A percentile compares a stretch with the other conserved stretches of the same genome.
phyloP scores from a whole-genome alignment of 2,113 vertebrate species.

The Dromiciops gliroides region DNA sequence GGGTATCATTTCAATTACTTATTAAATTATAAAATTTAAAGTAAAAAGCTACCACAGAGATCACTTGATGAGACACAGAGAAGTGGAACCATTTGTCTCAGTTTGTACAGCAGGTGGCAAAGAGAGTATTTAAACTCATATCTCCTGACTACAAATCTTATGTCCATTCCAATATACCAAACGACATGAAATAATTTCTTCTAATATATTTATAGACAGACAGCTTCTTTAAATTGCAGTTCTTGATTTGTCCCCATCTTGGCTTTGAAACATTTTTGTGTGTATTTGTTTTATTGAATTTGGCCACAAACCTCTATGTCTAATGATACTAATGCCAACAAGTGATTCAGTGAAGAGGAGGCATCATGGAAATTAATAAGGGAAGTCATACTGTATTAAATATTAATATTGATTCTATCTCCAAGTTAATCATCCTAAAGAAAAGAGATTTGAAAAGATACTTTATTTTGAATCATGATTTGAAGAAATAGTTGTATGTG shows the following conservation, averaged over 20 bases:
- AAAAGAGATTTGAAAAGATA: not conserved
- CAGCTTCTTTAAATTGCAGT: not conserved
- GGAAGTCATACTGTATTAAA: not conserved
- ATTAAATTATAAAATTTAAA: not conserved
- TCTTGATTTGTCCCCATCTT: not conserved
- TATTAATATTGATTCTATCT: not conserved
- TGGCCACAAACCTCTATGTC: not conserved
- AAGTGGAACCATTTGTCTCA: not conserved
- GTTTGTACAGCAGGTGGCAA: not conserved
- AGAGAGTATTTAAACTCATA: not conserved
- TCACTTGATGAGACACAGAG: not conserved
- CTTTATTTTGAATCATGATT: not conserved
- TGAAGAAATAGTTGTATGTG: not conserved
- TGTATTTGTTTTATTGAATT: not conserved
- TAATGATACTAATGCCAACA: not conserved
- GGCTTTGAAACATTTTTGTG: not conserved
- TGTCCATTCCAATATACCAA: not conserved
- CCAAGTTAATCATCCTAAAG: not conserved
- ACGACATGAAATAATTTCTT: not conserved
- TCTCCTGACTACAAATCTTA: not conserved
- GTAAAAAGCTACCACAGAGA: not conserved
- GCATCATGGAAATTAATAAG: not conserved
- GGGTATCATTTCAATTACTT: not conserved
- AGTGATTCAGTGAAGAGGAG: not conserved
- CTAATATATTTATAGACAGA: not conserved